Evolutionary conservation across 92 coral and sea anemone species (phyloP), one percentile per base, ranked within the genome.

Genomic region (Palythoa grandiflora): DNA sequence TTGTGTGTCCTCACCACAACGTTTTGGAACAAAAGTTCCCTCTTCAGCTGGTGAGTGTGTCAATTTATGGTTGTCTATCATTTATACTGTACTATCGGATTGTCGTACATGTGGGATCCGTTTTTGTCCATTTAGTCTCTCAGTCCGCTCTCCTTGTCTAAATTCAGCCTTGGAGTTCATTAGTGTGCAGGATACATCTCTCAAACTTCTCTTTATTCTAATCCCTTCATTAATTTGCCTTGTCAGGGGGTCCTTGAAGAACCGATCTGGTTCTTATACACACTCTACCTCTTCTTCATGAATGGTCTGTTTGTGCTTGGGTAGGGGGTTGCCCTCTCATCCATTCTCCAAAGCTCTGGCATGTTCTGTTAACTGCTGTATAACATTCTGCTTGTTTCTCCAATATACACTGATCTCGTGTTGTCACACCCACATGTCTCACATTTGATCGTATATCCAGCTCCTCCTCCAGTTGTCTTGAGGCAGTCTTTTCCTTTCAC

Each of bases 281-380:
- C 1, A 75, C 15, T 75, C 79, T 75, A 75, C 79, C 15, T 75
- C 79, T 75, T 75, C 79, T 77, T 66, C 44, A 53, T 77, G 81
- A 52, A 52, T 77, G 66, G 66, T 77, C 81, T 75, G 38, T 75
- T 75, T 75, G 79, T 75, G 79, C 79, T 75, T 50, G 79, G 60
- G 48, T 75, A 51, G 81, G 66, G 81, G 0, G 81, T 77, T 77
- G 81, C 52, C 81, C 81, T 77, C 81, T 77, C 9, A 66, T 77
- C 81, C 81, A 9, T 77, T 77, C 47, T 77, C 81, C 81, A 77
- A 77, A 77, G 81, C 81, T 77, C 19, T 52, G 65, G 40, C 81
- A 52, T 77, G 81, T 77, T 77, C 66, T 77, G 66, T 77, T 14
- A 77, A 77, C 81, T 77, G 81, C 81, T 77, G 52, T 77, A 77